Percentiles rank a stretch among this genome's conserved stretches.
Evolutionary conservation across 2,797 vertebrate species (phyloP).

Genomic region (Sebastes baramenuke): DNA sequence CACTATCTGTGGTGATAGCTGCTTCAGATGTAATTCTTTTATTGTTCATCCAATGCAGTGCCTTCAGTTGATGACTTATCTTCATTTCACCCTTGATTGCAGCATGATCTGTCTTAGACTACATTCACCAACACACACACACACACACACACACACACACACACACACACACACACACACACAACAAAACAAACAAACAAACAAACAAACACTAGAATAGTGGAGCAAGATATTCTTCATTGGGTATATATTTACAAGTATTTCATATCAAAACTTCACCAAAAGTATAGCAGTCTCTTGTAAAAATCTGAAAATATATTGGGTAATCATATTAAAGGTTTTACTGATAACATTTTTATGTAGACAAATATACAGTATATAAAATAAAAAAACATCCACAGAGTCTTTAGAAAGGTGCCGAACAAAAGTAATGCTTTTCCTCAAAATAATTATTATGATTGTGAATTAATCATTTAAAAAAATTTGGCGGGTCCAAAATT

Average conservation of each 20-base stretch:
- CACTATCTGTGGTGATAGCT: background rate
- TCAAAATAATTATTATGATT: too few relatives aligned
- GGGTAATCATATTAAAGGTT: background rate
- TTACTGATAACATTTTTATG: too few relatives aligned
- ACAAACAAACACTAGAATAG: background rate
- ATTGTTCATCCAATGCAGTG: conserved; percentile 81
- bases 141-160: background rate
- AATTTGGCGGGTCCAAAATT: too few relatives aligned
- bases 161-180: too few relatives aligned
- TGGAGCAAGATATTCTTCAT: background rate
- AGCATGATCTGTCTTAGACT: conserved; percentile 17
- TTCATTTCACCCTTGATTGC: conserved; percentile 66
- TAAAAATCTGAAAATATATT: background rate
- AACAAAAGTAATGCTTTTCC: too few relatives aligned
- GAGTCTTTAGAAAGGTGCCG: too few relatives aligned
- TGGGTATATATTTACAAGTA: background rate
- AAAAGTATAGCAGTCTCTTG: background rate
- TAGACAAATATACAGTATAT: too few relatives aligned
- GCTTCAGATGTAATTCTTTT: conserved; percentile 45
- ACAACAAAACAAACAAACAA: too few relatives aligned
- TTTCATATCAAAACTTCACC: background rate
- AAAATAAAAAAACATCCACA: too few relatives aligned
- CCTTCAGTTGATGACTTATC: conserved; percentile 81
- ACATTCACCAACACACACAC: conserved; percentile 1
- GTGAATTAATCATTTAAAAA: too few relatives aligned